phyloP scores from a whole-genome alignment of 2,888 invertebrate genomes.

The Nephrotoma appendiculata region DNA sequence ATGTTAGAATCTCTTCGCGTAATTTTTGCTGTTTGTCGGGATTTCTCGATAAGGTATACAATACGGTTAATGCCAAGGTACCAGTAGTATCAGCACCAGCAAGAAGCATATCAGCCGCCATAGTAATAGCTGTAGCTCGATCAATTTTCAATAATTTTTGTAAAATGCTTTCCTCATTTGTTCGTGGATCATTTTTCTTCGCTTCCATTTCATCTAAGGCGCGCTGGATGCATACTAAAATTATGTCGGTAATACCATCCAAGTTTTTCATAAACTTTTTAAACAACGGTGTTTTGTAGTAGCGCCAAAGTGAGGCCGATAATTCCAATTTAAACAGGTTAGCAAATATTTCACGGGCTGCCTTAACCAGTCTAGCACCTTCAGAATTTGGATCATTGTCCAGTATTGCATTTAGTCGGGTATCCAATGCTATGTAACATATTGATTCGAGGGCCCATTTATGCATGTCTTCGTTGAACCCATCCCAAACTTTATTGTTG shows the following conservation, averaged over 20 bases:
- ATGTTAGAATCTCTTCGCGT: constrained; percentile 37
- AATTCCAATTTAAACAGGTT: constrained; percentile 19
- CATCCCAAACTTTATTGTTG: constrained; percentile 25
- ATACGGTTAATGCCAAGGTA: constrained; percentile 35
- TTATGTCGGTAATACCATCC: constrained; percentile 18
- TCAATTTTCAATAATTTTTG: constrained; percentile 48
- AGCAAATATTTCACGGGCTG: background rate
- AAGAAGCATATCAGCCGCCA: constrained; percentile 53
- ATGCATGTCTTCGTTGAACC: constrained; percentile 36
- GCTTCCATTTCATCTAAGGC: background rate
- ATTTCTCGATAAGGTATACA: constrained; percentile 48
- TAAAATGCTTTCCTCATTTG: constrained; percentile 38
- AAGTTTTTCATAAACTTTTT: constrained; percentile 18
- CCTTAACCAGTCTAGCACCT: background rate
- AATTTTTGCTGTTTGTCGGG: constrained; percentile 46
- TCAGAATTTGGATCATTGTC: constrained; percentile 9
- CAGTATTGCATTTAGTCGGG: constrained; percentile 20
- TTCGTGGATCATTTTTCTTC: constrained; percentile 15
- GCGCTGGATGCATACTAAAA: background rate
- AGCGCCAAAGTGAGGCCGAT: constrained; percentile 24
- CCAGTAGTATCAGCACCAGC: constrained; percentile 51
- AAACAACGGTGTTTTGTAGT: constrained; percentile 22
- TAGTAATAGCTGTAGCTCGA: constrained; percentile 44
- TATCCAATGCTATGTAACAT: constrained; percentile 30
- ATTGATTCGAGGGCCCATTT: constrained; percentile 43